Percentiles rank a stretch among this genome's conserved stretches.
Evolutionary conservation across 1,140 invertebrate species (phyloP).

Genomic region (Apis cerana): DNA sequence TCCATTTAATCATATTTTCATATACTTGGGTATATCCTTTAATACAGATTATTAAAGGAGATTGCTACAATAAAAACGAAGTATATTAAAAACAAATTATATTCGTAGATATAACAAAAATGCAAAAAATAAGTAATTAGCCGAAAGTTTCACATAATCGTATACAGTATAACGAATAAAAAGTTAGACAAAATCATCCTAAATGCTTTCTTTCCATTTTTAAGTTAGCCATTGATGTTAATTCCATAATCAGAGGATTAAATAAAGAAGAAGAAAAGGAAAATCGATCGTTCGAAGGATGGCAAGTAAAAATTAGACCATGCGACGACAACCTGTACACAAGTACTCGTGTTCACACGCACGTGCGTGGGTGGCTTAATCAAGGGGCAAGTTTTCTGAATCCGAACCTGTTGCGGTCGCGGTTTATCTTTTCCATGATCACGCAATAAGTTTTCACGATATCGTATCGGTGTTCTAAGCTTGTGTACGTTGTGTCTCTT

Average conservation of each 20-base stretch:
- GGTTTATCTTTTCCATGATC: constrained; percentile 43
- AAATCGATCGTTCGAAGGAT: not conserved
- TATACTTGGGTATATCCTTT: too few species aligned
- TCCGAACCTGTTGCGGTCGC: constrained; percentile 63
- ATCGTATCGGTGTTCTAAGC: not conserved
- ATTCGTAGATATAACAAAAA: too few species aligned
- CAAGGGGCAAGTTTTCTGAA: constrained; percentile 52
- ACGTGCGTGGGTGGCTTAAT: constrained; percentile 39
- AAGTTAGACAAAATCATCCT: too few species aligned
- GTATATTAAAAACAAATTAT: too few species aligned
- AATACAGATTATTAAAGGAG: too few species aligned
- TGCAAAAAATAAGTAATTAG: too few species aligned
- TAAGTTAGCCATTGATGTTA: too few species aligned
- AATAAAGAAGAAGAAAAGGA: not conserved
- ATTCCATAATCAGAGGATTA: not conserved
- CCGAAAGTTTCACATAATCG: too few species aligned
- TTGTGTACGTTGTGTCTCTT: not conserved
- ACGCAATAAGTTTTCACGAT: constrained; percentile 41
- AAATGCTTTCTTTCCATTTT: too few species aligned
- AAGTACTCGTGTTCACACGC: constrained; percentile 15
- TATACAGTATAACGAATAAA: too few species aligned
- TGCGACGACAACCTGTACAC: constrained; percentile 12
- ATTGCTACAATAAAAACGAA: too few species aligned
- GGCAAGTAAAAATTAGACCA: not conserved
- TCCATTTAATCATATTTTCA: too few species aligned